These are phyloP conservation scores for Cynaeus angustus DNA, from an alignment of 2,888 invertebrate species.

Conservation along the genomic window DNA sequence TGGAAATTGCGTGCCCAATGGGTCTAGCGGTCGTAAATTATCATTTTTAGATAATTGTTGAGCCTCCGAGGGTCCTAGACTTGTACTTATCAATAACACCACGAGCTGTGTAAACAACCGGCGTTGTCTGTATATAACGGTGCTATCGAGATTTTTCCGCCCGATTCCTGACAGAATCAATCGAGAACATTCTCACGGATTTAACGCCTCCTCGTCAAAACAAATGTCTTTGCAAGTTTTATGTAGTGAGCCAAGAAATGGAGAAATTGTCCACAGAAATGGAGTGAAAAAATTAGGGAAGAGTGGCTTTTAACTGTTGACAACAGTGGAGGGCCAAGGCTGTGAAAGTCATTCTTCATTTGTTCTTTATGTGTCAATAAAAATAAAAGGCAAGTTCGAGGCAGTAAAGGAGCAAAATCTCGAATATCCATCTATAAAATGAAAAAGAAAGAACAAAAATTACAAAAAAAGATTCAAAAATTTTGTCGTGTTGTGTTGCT, in stretches of 20 bases:
- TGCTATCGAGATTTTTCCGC: slow-evolving; percentile 18
- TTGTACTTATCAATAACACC: slow-evolving; percentile 44
- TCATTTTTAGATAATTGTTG: slow-evolving; percentile 44
- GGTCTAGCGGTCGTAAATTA: slow-evolving; percentile 42
- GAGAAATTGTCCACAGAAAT: slow-evolving; percentile 13
- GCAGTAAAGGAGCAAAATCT: too few species aligned
- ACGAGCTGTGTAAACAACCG: slow-evolving; percentile 42
- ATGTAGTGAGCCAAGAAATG: slow-evolving; percentile 3
- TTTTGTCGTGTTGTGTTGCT: too few species aligned
- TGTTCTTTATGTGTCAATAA: too few species aligned
- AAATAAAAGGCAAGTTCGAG: too few species aligned
- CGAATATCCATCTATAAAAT: too few species aligned
- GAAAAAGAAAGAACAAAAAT: too few species aligned
- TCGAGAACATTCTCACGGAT: slow-evolving; percentile 29
- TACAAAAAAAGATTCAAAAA: too few species aligned
- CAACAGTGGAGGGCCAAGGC: too few species aligned
- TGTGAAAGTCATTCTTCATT: too few species aligned
- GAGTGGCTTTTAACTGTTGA: neutral
- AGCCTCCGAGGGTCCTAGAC: slow-evolving; percentile 19
- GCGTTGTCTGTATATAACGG: slow-evolving; percentile 38
- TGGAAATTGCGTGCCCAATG: slow-evolving; percentile 42
- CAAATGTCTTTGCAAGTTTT: slow-evolving; percentile 3
- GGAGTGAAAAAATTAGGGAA: neutral
- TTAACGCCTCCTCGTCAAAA: slow-evolving; percentile 8
- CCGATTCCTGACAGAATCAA: slow-evolving; percentile 30